phyloP scores from a whole-genome alignment of 2,888 invertebrate genomes.

The Torymus texanus region DNA sequence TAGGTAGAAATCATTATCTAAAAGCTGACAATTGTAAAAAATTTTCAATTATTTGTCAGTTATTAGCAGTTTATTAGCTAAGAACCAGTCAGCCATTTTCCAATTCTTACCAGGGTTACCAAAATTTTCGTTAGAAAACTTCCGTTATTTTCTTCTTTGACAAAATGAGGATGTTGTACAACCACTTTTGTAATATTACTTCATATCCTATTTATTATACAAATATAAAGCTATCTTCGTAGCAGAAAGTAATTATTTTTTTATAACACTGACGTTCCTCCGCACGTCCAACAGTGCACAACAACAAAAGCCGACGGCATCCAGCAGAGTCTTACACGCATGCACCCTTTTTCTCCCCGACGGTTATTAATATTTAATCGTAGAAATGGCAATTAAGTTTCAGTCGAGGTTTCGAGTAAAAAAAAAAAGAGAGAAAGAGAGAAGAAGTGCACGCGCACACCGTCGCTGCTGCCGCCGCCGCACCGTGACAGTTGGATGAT shows the following conservation, averaged over 20 bases:
- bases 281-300: neutral
- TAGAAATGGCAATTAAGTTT: slow-evolving; percentile 53
- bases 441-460: neutral
- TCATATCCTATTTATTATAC: too few relatives aligned
- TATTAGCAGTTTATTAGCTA: too few relatives aligned
- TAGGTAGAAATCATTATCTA: too few relatives aligned
- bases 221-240: too few relatives aligned
- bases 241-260: neutral
- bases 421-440: slow-evolving; percentile 22
- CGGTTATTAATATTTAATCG: slow-evolving; percentile 45
- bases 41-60: too few relatives aligned
- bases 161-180: too few relatives aligned
- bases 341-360: slow-evolving; percentile 5
- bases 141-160: too few relatives aligned
- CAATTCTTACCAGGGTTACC: too few relatives aligned
- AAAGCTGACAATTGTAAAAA: too few relatives aligned
- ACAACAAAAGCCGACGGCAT: slow-evolving; percentile 3
- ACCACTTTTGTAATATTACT: too few relatives aligned
- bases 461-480: neutral
- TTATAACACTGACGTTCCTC: slow-evolving; percentile 8
- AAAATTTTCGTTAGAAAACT: too few relatives aligned
- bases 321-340: neutral
- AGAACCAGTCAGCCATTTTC: too few relatives aligned
- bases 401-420: slow-evolving; percentile 24
- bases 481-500: slow-evolving; percentile 51